Evolutionary conservation across 2,888 invertebrate species (phyloP).

Genomic region (Apotomis capreana): DNA sequence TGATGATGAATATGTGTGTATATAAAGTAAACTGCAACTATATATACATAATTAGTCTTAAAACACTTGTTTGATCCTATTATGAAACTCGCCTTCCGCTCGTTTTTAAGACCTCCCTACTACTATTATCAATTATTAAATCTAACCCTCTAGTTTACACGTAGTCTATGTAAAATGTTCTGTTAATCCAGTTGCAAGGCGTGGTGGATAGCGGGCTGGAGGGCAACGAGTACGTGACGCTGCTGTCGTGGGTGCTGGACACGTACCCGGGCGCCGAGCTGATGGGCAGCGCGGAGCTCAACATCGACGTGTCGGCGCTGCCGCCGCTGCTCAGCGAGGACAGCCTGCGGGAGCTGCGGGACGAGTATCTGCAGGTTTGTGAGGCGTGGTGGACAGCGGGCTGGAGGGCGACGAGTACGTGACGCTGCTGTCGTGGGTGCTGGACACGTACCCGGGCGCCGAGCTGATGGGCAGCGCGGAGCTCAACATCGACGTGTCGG

Average conservation of each 20-base stretch:
- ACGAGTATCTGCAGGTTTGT: constrained; percentile 90
- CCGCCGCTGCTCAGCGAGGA: constrained; percentile 90
- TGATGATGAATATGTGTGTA: too few relatives aligned
- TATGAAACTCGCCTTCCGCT: too few relatives aligned
- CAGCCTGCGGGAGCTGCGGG: constrained; percentile 90
- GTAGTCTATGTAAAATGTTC: background rate
- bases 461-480: constrained; percentile 96
- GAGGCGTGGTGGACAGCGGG: constrained; percentile 84
- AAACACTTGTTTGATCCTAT: too few relatives aligned
- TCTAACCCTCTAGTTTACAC: too few relatives aligned
- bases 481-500: constrained; percentile 88
- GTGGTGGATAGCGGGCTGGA: constrained; percentile 94
- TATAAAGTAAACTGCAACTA: too few relatives aligned
- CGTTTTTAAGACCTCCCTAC: too few relatives aligned
- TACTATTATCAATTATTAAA: too few relatives aligned
- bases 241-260: constrained; percentile 96
- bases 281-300: constrained; percentile 93
- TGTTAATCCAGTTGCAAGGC: constrained; percentile 87
- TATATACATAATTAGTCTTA: too few relatives aligned
- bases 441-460: constrained; percentile 94
- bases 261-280: constrained; percentile 95
- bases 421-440: constrained; percentile 95
- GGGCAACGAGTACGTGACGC: constrained; percentile 98
- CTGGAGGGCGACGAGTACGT: constrained; percentile 98
- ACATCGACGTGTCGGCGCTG: constrained; percentile 87